phyloP scores from a whole-genome alignment of 2,113 vertebrate species.

The Scomber japonicus region DNA sequence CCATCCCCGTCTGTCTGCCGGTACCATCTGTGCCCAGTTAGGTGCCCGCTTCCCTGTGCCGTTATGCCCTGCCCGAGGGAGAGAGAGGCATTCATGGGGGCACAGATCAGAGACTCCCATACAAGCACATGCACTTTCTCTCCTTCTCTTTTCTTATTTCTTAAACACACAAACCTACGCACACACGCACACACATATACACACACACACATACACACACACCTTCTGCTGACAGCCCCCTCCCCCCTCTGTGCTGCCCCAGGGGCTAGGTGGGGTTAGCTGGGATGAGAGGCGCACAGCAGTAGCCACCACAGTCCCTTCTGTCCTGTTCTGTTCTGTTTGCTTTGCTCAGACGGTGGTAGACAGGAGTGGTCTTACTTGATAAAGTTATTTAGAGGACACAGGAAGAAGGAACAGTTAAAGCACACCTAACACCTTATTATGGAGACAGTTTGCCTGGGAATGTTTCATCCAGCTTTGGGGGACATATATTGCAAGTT shows the following conservation, averaged over 20 bases:
- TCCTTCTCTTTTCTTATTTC: slow-evolving; percentile 36
- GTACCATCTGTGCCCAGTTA: slow-evolving; percentile 86
- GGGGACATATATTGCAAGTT: background rate
- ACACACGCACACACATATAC: slow-evolving; percentile 39
- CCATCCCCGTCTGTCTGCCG: slow-evolving; percentile 73
- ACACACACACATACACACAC: slow-evolving; percentile 33
- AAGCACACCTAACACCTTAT: slow-evolving; percentile 35
- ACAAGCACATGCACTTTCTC: slow-evolving; percentile 28
- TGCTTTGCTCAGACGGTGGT: slow-evolving; percentile 59
- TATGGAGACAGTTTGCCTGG: slow-evolving; percentile 1
- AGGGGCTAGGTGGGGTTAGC: slow-evolving; percentile 76
- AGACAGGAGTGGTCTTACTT: slow-evolving; percentile 64
- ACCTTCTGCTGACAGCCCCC: slow-evolving; percentile 73
- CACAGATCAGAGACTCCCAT: slow-evolving; percentile 70
- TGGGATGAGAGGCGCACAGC: slow-evolving; percentile 74
- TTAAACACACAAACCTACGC: slow-evolving; percentile 46
- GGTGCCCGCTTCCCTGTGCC: slow-evolving; percentile 76
- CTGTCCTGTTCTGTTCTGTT: slow-evolving; percentile 71
- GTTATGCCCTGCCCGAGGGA: slow-evolving; percentile 75
- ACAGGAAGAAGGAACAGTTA: slow-evolving; percentile 22
- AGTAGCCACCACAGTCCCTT: slow-evolving; percentile 76
- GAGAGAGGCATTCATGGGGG: slow-evolving; percentile 60
- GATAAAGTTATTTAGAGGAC: slow-evolving; percentile 82
- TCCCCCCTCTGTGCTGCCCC: slow-evolving; percentile 61
- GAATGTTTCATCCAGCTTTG: slow-evolving; percentile 20